A percentile compares a stretch with the other conserved stretches of the same genome.
Conservation (phyloP, 2,797 vertebrate species). For the Enteromius trimaculatus region DNA sequence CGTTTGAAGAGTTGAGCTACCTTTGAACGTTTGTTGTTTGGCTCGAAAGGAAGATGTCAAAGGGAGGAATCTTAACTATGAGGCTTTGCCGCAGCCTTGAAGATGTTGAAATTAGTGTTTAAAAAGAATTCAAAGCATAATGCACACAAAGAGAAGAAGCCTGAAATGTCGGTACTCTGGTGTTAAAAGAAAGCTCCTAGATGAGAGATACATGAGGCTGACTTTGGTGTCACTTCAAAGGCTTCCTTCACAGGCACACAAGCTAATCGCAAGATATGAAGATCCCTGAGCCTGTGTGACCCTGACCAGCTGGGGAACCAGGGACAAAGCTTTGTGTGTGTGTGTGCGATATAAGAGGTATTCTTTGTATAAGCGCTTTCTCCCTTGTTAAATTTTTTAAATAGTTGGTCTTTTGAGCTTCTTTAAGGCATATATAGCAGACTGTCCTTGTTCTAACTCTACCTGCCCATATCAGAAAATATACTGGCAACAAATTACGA, state of each 20-base stretch:
- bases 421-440: neutral
- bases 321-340: constrained; percentile 66
- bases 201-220: constrained; percentile 81
- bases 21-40: constrained; percentile 73
- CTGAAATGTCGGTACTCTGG: constrained; percentile 79
- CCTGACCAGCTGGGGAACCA: constrained; percentile 77
- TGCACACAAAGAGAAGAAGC: constrained; percentile 73
- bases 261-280: constrained; percentile 80
- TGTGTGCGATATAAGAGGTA: constrained; percentile 65
- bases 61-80: constrained; percentile 74
- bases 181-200: constrained; percentile 81
- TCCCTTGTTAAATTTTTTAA: constrained; percentile 76
- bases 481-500: neutral
- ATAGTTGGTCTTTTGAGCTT: constrained; percentile 59
- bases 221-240: constrained; percentile 86
- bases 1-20: constrained; percentile 66
- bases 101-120: constrained; percentile 82
- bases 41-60: constrained; percentile 70
- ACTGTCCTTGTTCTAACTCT: constrained; percentile 67
- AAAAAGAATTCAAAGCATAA: constrained; percentile 79
- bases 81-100: constrained; percentile 72
- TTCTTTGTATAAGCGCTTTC: constrained; percentile 67
- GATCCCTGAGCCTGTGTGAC: constrained; percentile 76
- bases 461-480: constrained; percentile 60
- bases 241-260: constrained; percentile 79